Evolutionary conservation across 2,888 invertebrate genomes (phyloP), one percentile per base, ranked within the genome.

Genomic region (Coecobrya sp.): DNA sequence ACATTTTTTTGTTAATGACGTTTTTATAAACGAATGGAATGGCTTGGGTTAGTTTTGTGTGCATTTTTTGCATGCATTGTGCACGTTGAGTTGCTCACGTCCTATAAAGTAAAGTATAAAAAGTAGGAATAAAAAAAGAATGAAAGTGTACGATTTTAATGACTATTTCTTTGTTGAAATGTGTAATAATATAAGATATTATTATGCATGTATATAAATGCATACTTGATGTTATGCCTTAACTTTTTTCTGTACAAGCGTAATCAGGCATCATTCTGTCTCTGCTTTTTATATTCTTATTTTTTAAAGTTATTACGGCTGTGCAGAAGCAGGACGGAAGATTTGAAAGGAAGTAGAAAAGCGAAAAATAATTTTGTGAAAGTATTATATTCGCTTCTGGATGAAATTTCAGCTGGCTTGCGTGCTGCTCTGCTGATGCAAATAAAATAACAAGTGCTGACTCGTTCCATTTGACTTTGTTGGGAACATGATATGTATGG

Each of bases 41-140:
- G 36, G 68, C 16, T 13, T 0, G 36, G 42, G 42, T 70, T 36
- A 70, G n/a, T 55, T 36, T 70, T 5, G 13, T n/a, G 68, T 36
- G 70, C 19, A 70, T 70, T 70, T 68, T 65, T 70, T 70, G 70
- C 70, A 76, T 76, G 49, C 49, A 13, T 30, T 13, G n/a, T n/a
- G 49, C 76, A 76, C 76, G 19, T n/a, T 0, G 7, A 36, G 5
- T n/a, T 3, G n/a, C 2, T 36, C 25, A 8, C n/a, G 22, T 25
- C 4, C 22, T 7, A n/a, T n/a, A n/a, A n/a, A n/a, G n/a, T n/a
- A n/a, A n/a, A n/a, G n/a, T n/a, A n/a, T n/a, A n/a, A n/a, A n/a
- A n/a, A n/a, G n/a, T n/a, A n/a, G n/a, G n/a, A n/a, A n/a, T n/a
- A n/a, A n/a, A n/a, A n/a, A 49, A 11, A 25, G 16, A 19, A 73